phyloP scores from a whole-genome alignment of 2,797 vertebrate genomes.

The Hipposideros larvatus region DNA sequence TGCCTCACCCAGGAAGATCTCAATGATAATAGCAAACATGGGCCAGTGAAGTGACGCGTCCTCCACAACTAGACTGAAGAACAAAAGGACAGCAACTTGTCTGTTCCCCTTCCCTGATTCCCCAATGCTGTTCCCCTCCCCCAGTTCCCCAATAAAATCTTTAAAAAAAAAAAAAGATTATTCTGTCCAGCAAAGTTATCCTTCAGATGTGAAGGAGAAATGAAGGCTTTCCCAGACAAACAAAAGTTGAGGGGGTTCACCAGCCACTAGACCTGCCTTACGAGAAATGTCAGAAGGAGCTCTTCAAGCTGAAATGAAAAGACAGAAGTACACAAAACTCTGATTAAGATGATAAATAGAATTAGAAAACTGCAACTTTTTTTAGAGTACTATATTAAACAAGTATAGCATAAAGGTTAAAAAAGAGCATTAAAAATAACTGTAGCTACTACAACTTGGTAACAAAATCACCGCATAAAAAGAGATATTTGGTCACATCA shows the following conservation, averaged over 20 bases:
- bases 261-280: not conserved
- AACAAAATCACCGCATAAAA: not conserved
- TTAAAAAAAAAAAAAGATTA: not conserved
- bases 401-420: not conserved
- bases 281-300: not conserved
- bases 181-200: not conserved
- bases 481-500: not conserved
- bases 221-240: not conserved
- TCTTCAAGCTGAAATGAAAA: not conserved
- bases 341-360: not conserved
- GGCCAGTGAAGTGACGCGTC: too few relatives aligned
- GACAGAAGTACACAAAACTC: not conserved
- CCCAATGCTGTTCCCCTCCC: too few relatives aligned
- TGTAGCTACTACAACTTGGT: not conserved
- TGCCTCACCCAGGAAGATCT: too few relatives aligned
- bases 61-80: too few relatives aligned
- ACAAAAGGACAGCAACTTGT: too few relatives aligned
- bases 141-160: too few relatives aligned
- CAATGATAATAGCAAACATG: too few relatives aligned
- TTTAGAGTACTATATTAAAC: not conserved
- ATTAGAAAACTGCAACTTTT: not conserved
- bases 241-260: not conserved
- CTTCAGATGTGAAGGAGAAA: not conserved
- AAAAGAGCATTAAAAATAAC: not conserved
- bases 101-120: too few relatives aligned